A percentile compares a stretch with the other conserved stretches of the same genome.
phyloP scores from a whole-genome alignment of 2,113 vertebrate genomes.

The Ctenodactylus gundi region DNA sequence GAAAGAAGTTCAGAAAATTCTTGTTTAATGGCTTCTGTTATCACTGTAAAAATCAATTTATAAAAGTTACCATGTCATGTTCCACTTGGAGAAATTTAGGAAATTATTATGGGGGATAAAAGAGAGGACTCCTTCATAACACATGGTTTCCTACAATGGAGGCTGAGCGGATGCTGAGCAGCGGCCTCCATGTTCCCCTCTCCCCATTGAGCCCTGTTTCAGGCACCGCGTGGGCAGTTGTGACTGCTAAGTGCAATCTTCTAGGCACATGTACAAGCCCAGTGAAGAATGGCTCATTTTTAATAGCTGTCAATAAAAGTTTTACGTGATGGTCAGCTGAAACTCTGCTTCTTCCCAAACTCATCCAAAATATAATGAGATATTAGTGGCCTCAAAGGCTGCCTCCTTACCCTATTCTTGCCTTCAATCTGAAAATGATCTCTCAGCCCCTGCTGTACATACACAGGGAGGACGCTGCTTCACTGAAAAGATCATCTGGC shows the following conservation, averaged over 20 bases:
- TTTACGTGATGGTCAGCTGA: constrained; percentile 2
- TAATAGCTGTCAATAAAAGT: neutral
- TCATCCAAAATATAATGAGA: neutral
- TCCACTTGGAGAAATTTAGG: neutral
- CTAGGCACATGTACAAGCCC: neutral
- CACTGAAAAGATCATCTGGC: neutral
- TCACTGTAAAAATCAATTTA: neutral
- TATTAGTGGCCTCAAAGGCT: neutral
- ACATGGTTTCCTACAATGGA: neutral
- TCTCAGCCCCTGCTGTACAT: neutral
- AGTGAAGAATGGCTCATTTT: neutral
- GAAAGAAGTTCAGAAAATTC: neutral
- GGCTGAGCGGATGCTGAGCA: neutral
- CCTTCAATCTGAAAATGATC: neutral
- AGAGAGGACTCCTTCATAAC: neutral
- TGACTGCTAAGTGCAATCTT: neutral
- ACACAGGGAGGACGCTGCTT: neutral
- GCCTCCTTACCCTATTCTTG: neutral
- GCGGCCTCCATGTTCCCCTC: neutral
- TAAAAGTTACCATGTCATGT: neutral
- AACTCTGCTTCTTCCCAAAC: constrained; percentile 19
- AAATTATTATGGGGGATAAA: neutral
- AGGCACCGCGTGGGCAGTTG: neutral
- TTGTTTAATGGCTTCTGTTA: neutral
- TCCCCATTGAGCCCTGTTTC: neutral